Base-by-base conservation (phyloP, 2,797 vertebrate genomes). In the Pogonophryne albipinna region DNA sequence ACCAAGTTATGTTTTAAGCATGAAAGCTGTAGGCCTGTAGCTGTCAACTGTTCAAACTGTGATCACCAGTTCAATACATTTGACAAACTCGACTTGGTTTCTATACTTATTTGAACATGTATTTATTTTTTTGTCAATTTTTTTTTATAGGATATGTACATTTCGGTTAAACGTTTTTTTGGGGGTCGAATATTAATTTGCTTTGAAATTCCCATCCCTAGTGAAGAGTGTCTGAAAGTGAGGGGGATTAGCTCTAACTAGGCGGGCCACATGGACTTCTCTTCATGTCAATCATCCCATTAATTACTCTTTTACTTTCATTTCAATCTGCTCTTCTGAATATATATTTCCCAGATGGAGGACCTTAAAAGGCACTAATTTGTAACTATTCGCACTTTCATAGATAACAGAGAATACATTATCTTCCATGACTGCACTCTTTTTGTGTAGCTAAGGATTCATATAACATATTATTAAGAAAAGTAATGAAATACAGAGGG, bases 241-340 rank as follows among this genome's bases (percentile, higher is more conserved):
- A 38, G 34, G 34, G 8, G 34, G 34, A 9, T 38, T 9, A 38
- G 34, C 1, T 9, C 34, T 23, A 71, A 52, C 52, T 10, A 44
- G 46, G 20, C 20, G 58, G 16, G 45, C 23, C 46, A 11, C 53
- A 41, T 64, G 56, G 74, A 55, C 27, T 23, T 71, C 58, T 60
- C 65, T 19, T 57, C 19, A 51, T 45, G 58, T 77, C 67, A 73
- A 55, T 86, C 55, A 88, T 70, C 49, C 73, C 34, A 38, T 53
- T 76, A 53, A 73, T 49, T 38, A 59, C 50, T 69, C 0, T 78
- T 60, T 34, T 17, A 34, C n/a, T 53, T 60, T 42, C 8, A 47
- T 57, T 47, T 44, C 27, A 27, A 57, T 65, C 69, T 73, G 60
- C 42, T 69, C 62, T 20, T 17, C 44, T 66, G 23, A 78, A 67